phyloP scores from a whole-genome alignment of 2,113 vertebrate genomes.

The Myotis davidii region DNA sequence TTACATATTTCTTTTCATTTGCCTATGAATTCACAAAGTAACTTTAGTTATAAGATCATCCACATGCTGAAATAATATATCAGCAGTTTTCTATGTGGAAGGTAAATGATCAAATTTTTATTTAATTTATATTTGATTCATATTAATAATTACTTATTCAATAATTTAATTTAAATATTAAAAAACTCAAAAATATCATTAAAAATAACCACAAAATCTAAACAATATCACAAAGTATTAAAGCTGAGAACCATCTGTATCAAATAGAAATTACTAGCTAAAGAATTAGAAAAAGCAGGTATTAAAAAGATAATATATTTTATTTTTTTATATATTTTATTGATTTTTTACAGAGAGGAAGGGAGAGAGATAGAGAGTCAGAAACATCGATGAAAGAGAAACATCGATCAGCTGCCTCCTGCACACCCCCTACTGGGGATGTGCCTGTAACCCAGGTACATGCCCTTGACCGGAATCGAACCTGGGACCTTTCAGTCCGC shows the following conservation, averaged over 20 bases:
- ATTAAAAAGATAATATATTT: conserved; percentile 40
- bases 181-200: background rate
- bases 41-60: background rate
- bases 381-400: too few relatives aligned
- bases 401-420: too few relatives aligned
- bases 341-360: too few relatives aligned
- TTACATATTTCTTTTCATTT: background rate
- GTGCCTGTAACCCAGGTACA: too few relatives aligned
- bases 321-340: too few relatives aligned
- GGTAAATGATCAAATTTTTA: background rate
- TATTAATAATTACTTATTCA: background rate
- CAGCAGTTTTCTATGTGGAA: background rate
- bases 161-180: background rate
- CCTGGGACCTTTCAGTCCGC: too few relatives aligned
- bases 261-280: background rate
- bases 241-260: background rate
- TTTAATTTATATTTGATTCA: background rate
- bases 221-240: background rate
- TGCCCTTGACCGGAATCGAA: too few relatives aligned
- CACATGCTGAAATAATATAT: background rate
- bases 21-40: background rate
- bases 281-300: background rate
- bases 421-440: too few relatives aligned
- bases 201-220: background rate
- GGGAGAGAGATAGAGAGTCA: too few relatives aligned